Percentiles rank a stretch among this genome's conserved stretches.
Evolutionary conservation across 2,113 vertebrate genomes (phyloP).

Genomic region (Toxostoma redivivum): DNA sequence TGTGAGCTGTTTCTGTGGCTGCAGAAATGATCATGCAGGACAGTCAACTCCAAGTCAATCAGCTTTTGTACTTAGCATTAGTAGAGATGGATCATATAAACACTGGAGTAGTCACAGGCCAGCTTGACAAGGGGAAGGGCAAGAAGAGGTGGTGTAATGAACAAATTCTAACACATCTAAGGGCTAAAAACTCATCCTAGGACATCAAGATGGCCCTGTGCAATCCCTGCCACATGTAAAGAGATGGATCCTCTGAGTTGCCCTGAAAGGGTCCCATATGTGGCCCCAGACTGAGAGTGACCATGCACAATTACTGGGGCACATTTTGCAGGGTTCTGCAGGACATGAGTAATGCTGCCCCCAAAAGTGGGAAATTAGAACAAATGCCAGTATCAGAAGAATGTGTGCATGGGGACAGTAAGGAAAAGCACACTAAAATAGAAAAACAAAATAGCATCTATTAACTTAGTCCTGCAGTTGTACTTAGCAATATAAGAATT

Average conservation of each 20-base stretch:
- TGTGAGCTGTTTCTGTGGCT: neutral
- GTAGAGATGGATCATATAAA: neutral
- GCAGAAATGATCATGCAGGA: neutral
- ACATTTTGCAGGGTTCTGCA: neutral
- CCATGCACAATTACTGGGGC: too few relatives aligned
- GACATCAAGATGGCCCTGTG: neutral
- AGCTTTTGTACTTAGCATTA: neutral
- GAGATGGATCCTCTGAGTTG: neutral
- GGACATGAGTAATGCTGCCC: neutral
- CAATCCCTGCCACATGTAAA: accelerated
- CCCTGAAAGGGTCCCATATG: neutral
- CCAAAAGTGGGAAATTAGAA: neutral
- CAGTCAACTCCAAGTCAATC: neutral
- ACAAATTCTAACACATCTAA: neutral
- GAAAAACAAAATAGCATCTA: neutral
- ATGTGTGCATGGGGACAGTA: neutral
- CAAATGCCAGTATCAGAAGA: neutral
- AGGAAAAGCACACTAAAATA: neutral
- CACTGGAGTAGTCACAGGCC: neutral
- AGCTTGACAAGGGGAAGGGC: neutral
- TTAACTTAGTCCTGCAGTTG: neutral
- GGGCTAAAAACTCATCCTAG: neutral
- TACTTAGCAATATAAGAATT: neutral
- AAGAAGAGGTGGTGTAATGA: neutral
- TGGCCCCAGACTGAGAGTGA: neutral